These are phyloP conservation scores for Oxyruncus cristatus DNA, from an alignment of 2,113 vertebrate species.

Conservation along the genomic window DNA sequence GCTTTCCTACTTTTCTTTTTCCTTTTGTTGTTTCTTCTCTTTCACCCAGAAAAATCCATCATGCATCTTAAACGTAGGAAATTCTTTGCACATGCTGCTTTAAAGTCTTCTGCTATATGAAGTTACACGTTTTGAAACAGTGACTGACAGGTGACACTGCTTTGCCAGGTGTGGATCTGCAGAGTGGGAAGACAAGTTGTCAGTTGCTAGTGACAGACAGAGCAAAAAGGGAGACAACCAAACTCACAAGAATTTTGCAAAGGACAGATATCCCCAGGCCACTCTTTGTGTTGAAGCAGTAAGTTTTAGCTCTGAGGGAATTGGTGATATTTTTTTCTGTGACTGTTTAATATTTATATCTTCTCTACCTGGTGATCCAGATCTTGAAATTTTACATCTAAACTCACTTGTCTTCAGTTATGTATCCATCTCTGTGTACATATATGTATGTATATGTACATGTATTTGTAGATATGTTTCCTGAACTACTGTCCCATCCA, in stretches of 20 bases:
- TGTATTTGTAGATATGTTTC: neutral
- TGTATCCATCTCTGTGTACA: neutral
- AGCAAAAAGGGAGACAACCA: neutral
- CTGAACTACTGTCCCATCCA: neutral
- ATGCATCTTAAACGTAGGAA: neutral
- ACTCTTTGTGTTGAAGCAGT: neutral
- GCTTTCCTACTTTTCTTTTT: neutral
- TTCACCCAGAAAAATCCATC: neutral
- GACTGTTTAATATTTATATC: neutral
- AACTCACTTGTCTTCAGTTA: neutral
- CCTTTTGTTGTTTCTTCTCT: neutral
- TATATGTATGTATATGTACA: no score
- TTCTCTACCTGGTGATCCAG: neutral
- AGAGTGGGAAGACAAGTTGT: neutral
- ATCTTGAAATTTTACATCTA: neutral
- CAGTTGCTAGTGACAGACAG: neutral
- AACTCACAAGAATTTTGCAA: neutral
- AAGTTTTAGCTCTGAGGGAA: neutral
- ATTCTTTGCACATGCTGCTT: neutral
- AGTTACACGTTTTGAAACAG: neutral
- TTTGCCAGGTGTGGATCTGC: conserved; percentile 1
- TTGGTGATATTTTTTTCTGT: neutral
- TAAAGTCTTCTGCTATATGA: neutral
- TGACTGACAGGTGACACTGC: conserved; percentile 5
- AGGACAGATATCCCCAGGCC: neutral